Evolutionary conservation across 2,797 vertebrate genomes (phyloP).

Genomic region (Ctenosaura bakeri): DNA sequence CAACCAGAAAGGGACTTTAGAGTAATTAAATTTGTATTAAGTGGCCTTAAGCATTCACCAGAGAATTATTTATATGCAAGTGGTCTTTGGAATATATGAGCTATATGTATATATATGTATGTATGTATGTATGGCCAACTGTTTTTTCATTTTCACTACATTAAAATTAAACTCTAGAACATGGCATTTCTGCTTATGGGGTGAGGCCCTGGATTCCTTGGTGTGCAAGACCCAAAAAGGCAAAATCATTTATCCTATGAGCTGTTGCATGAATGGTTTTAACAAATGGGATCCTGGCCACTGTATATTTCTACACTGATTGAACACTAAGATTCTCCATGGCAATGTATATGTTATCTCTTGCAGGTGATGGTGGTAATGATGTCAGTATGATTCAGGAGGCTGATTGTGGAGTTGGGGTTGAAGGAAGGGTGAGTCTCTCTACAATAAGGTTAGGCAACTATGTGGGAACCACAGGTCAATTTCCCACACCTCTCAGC

Average conservation of each 20-base stretch:
- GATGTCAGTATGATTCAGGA: conserved; percentile 99
- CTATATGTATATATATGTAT: background rate
- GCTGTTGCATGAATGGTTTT: no score
- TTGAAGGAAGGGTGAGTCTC: conserved; percentile 96
- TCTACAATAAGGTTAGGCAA: no score
- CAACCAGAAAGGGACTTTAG: background rate
- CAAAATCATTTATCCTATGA: no score
- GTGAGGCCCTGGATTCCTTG: no score
- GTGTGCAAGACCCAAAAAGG: no score
- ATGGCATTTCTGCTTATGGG: no score
- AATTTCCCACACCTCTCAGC: no score
- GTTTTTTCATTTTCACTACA: background rate
- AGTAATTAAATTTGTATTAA: background rate
- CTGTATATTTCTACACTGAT: background rate
- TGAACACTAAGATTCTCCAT: background rate
- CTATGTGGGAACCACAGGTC: no score
- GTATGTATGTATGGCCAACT: background rate
- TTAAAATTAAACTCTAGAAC: conserved; percentile 3
- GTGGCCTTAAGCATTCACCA: background rate
- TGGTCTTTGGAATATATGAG: background rate
- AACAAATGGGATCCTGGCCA: no score
- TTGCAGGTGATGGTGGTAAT: conserved; percentile 96
- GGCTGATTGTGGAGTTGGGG: conserved; percentile 97
- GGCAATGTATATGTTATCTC: conserved; percentile 24
- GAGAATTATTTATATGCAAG: background rate